Percentiles rank a stretch among this genome's conserved stretches.
phyloP scores from a whole-genome alignment of 2,888 invertebrate species.

The Synanthedon tipuliformis region DNA sequence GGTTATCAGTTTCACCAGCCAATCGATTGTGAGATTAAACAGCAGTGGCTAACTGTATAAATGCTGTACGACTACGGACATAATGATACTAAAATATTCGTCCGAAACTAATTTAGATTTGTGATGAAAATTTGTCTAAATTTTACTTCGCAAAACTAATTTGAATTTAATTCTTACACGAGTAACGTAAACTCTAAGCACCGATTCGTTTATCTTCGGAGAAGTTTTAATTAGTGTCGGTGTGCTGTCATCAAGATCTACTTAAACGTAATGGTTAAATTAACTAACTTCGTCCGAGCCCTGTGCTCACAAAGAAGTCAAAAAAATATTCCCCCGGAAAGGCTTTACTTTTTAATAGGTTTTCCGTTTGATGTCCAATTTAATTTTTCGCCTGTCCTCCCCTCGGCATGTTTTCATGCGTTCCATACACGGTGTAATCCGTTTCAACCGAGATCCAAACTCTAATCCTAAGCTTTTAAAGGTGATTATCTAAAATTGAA shows the following conservation, averaged over 20 bases:
- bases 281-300: slow-evolving; percentile 12
- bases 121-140: too few species aligned
- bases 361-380: slow-evolving; percentile 8
- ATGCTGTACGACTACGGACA: too few species aligned
- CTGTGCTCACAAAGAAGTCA: slow-evolving; percentile 4
- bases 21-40: too few species aligned
- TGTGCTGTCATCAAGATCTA: slow-evolving; percentile 16
- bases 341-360: slow-evolving; percentile 6
- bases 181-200: too few species aligned
- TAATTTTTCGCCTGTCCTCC: slow-evolving; percentile 3
- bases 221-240: slow-evolving; percentile 30
- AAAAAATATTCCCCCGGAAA: slow-evolving; percentile 1
- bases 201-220: background rate
- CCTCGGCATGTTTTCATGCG: background rate
- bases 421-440: background rate
- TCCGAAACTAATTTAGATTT: too few species aligned
- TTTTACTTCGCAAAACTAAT: background rate
- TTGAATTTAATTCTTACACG: background rate
- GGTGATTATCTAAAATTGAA: too few species aligned
- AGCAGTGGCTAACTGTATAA: too few species aligned
- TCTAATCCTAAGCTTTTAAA: too few species aligned
- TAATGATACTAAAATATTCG: too few species aligned
- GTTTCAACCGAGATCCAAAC: too few species aligned
- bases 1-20: too few species aligned
- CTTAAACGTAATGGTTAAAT: slow-evolving; percentile 18